Evolutionary conservation across 2,797 vertebrate genomes (phyloP), one percentile per base, ranked within the genome.

Genomic region (Xyrichtys novacula): DNA sequence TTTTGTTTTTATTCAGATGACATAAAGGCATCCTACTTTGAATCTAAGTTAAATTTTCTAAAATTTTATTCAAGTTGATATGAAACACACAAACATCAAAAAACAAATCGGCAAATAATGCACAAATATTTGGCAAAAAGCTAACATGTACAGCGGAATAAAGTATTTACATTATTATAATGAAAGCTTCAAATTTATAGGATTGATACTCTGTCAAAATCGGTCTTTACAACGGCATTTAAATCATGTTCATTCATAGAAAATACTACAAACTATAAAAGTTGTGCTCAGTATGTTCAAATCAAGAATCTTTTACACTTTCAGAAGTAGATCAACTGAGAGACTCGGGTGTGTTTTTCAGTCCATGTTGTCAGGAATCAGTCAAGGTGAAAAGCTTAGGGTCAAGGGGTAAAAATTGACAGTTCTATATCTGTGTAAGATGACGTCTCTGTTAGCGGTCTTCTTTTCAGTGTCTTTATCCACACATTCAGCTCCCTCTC

Each of bases 141-240:
- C 25, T 59, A 50, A 22, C 38, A 62, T 65, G 62, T 57, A 79
- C 64, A 74, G 66, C 52, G 8, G 49, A 83, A 60, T 66, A 53
- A 77, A 77, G 53, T 84, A 88, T 89, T 81, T 77, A 81, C 80
- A 87, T 66, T 36, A 71, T 69, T 50, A 43, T 46, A 67, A n/a
- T 46, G 29, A 78, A 58, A 69, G 60, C 38, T 25, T 48, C 53
- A 65, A 29, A 74, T 79, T 31, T 73, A 42, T 20, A 32, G 67
- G 25, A 52, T 62, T 56, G 56, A 60, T 82, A 62, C 8, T 56
- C 60, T 57, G 23, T 22, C 36, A 59, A 44, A 28, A 72, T 60
- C 53, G 66, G 32, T 71, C 19, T 39, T 25, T 52, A 48, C 29
- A 55, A 29, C 57, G 25, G 65, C 9, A 72, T 80, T 57, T 20